These are phyloP conservation scores for Hippoglossus stenolepis DNA, from an alignment of 2,113 vertebrate species.

Conservation along the genomic window DNA sequence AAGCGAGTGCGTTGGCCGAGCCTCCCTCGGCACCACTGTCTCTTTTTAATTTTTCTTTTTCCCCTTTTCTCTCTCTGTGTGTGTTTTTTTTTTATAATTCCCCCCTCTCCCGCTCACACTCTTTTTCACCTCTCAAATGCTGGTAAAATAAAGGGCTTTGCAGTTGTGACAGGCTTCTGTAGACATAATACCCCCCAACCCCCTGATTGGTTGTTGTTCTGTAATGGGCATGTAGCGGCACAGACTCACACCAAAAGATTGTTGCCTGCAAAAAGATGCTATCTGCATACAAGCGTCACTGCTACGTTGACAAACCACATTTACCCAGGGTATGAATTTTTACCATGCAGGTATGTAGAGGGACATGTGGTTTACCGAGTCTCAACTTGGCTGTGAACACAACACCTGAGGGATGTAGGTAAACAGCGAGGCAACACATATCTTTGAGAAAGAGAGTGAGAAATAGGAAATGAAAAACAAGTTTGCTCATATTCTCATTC, in stretches of 20 bases:
- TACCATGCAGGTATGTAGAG: slow-evolving; percentile 60
- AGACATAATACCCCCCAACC: slow-evolving; percentile 65
- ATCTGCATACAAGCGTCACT: slow-evolving; percentile 62
- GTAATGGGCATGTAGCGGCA: slow-evolving; percentile 45
- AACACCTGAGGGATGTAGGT: slow-evolving; percentile 25
- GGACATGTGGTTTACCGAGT: slow-evolving; percentile 37
- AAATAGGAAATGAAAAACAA: slow-evolving; percentile 15
- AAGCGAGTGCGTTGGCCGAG: slow-evolving; percentile 45
- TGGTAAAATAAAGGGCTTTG: slow-evolving; percentile 60
- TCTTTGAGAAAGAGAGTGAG: slow-evolving; percentile 13
- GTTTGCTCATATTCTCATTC: not conserved
- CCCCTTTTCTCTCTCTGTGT: slow-evolving; percentile 39
- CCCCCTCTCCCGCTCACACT: slow-evolving; percentile 47
- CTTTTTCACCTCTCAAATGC: slow-evolving; percentile 59
- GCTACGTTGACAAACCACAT: slow-evolving; percentile 40
- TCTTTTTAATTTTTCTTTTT: slow-evolving; percentile 56
- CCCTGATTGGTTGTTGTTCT: slow-evolving; percentile 66
- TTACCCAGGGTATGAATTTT: slow-evolving; percentile 56
- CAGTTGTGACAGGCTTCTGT: slow-evolving; percentile 54
- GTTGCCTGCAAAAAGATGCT: slow-evolving; percentile 74
- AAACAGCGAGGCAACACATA: slow-evolving; percentile 30
- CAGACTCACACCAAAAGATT: slow-evolving; percentile 53
- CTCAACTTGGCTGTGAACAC: slow-evolving; percentile 30
- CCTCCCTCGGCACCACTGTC: slow-evolving; percentile 63
- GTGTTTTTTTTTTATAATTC: slow-evolving; percentile 66